These are phyloP conservation scores for Slavum lentiscoides DNA, from an alignment of 2,888 invertebrate species.

Conservation along the genomic window DNA sequence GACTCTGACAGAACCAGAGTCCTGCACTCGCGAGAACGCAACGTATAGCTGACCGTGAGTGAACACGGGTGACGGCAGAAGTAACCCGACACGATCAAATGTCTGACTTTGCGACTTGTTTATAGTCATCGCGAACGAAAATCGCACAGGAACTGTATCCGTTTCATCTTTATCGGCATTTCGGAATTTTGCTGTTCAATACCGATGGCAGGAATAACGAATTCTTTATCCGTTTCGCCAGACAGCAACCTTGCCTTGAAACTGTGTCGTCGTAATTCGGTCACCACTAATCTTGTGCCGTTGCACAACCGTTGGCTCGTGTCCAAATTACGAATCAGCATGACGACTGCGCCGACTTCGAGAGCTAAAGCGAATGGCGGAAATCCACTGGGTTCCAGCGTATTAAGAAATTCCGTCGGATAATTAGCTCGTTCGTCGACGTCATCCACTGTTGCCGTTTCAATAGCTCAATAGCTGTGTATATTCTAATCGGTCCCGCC, in stretches of 20 bases:
- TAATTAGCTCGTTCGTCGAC: not conserved
- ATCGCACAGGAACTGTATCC: conserved; percentile 14
- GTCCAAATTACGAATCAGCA: conserved; percentile 27
- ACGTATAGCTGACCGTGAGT: conserved; percentile 56
- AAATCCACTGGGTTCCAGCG: conserved; percentile 31
- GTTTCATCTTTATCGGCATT: not conserved
- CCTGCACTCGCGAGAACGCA: conserved; percentile 50
- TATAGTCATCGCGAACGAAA: conserved; percentile 44
- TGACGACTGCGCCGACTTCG: conserved; percentile 28
- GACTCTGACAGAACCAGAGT: not conserved
- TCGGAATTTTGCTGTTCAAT: too few relatives aligned
- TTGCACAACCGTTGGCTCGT: not conserved
- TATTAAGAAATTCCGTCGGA: conserved; percentile 44
- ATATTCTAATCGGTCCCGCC: not conserved
- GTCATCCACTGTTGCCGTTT: conserved; percentile 17
- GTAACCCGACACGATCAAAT: conserved; percentile 48
- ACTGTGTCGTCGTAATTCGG: not conserved
- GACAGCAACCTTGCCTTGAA: conserved; percentile 1
- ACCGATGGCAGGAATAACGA: not conserved
- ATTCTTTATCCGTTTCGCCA: not conserved
- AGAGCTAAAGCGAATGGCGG: conserved; percentile 44
- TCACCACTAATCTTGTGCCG: conserved; percentile 6
- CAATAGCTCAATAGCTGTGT: conserved; percentile 14
- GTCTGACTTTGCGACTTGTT: conserved; percentile 40
- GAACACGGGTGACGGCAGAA: conserved; percentile 55